phyloP scores from a whole-genome alignment of 1,140 invertebrate genomes.

The Orius insidiosus region DNA sequence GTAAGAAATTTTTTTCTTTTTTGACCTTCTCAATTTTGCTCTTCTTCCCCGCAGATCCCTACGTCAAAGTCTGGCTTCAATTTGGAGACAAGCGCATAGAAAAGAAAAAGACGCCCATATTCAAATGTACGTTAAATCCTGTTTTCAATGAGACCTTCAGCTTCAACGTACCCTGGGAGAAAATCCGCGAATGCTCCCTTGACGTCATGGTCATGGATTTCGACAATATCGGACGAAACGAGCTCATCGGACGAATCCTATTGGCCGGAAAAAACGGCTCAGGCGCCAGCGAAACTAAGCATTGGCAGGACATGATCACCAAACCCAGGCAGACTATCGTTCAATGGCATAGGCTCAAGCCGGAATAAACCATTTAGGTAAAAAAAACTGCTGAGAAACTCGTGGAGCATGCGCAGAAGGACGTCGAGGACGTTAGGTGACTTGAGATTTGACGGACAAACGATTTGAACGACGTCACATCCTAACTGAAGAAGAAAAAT shows the following conservation, averaged over 20 bases:
- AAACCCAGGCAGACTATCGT: constrained; percentile 84
- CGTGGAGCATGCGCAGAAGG: too few species aligned
- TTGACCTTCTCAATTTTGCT: too few species aligned
- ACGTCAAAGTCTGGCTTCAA: constrained; percentile 90
- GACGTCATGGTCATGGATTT: constrained; percentile 91
- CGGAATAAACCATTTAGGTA: constrained; percentile 39
- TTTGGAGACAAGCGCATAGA: constrained; percentile 87
- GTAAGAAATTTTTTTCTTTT: constrained; percentile 28
- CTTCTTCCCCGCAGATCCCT: constrained; percentile 65
- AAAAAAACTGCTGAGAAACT: too few species aligned
- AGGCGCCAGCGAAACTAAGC: constrained; percentile 79
- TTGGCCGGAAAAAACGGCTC: constrained; percentile 79
- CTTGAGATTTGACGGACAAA: too few species aligned
- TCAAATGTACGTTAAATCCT: constrained; percentile 80
- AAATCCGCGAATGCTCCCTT: constrained; percentile 78
- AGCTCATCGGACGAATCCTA: constrained; percentile 76
- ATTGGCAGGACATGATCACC: constrained; percentile 93
- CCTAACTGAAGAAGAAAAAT: too few species aligned
- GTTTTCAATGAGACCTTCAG: constrained; percentile 87
- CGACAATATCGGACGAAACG: constrained; percentile 83
- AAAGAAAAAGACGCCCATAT: constrained; percentile 89
- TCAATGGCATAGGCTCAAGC: constrained; percentile 79
- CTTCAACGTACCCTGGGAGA: constrained; percentile 87
- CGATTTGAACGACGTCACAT: too few species aligned
- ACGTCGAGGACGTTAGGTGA: constrained; percentile 4